Evolutionary conservation across 2,797 vertebrate species (phyloP).

Genomic region (Diglossa cyanea): DNA sequence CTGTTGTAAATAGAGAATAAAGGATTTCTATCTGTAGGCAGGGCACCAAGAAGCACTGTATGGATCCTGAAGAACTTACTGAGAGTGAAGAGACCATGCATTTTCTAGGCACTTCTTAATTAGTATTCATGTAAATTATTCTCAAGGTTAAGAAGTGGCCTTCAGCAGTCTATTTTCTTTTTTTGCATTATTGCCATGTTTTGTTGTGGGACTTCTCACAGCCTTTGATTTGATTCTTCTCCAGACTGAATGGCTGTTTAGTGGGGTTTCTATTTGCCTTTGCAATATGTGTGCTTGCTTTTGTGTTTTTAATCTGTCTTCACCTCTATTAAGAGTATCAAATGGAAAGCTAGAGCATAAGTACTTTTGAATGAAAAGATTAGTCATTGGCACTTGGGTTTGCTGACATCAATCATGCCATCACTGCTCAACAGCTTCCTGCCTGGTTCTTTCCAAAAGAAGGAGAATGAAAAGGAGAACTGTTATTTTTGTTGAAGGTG

Average conservation of each 20-base stretch:
- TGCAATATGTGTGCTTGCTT: neutral
- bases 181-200: neutral
- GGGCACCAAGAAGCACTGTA: neutral
- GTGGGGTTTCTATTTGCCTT: neutral
- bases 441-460: neutral
- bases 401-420: neutral
- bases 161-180: neutral
- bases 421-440: neutral
- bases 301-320: neutral
- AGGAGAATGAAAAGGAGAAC: neutral
- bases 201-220: neutral
- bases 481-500: neutral
- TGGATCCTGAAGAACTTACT: neutral
- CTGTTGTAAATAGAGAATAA: neutral
- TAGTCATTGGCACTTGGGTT: neutral
- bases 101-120: neutral
- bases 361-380: neutral
- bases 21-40: neutral
- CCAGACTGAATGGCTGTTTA: neutral
- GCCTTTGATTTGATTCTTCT: neutral
- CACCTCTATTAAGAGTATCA: neutral
- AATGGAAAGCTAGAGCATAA: neutral
- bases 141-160: neutral
- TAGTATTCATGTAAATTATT: neutral
- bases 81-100: neutral